Evolutionary conservation across 2,113 vertebrate species (phyloP).

Genomic region (Centropristis striata): DNA sequence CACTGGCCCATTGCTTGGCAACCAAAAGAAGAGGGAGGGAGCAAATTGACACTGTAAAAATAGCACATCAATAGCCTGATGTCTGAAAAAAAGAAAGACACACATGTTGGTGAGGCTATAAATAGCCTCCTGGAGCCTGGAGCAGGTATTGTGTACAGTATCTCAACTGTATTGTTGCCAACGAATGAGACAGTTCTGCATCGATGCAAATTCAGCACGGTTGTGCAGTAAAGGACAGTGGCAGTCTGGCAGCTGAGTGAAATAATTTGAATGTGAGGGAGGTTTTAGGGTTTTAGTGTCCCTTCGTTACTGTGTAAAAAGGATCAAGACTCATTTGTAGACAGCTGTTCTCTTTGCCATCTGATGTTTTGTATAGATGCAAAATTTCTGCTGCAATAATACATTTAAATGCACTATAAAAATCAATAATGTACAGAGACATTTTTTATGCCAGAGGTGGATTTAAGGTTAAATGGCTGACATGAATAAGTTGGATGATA

Average conservation of each 20-base stretch:
- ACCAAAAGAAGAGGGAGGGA: slow-evolving; percentile 72
- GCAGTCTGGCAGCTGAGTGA: neutral
- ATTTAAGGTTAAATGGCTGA: slow-evolving; percentile 14
- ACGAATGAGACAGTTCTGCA: slow-evolving; percentile 78
- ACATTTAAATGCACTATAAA: slow-evolving; percentile 20
- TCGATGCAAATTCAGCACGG: slow-evolving; percentile 61
- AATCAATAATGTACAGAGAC: neutral
- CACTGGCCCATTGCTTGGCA: slow-evolving; percentile 76
- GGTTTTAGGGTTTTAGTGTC: slow-evolving; percentile 10
- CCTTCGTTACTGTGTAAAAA: neutral
- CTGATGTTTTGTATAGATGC: slow-evolving; percentile 32
- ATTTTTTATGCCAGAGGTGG: slow-evolving; percentile 23
- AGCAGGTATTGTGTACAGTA: slow-evolving; percentile 88
- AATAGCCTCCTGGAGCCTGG: slow-evolving; percentile 86
- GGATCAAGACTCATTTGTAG: slow-evolving; percentile 17
- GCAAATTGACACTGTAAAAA: slow-evolving; percentile 86
- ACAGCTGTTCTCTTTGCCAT: neutral
- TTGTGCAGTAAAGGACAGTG: neutral
- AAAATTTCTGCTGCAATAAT: slow-evolving; percentile 29
- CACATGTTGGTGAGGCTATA: slow-evolving; percentile 89
- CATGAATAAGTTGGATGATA: neutral
- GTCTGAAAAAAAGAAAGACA: slow-evolving; percentile 87
- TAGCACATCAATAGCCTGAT: slow-evolving; percentile 87
- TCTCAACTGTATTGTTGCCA: slow-evolving; percentile 83
- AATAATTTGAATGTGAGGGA: slow-evolving; percentile 47